Base-by-base conservation (phyloP, 2,113 vertebrate species). In the Talpa occidentalis region DNA sequence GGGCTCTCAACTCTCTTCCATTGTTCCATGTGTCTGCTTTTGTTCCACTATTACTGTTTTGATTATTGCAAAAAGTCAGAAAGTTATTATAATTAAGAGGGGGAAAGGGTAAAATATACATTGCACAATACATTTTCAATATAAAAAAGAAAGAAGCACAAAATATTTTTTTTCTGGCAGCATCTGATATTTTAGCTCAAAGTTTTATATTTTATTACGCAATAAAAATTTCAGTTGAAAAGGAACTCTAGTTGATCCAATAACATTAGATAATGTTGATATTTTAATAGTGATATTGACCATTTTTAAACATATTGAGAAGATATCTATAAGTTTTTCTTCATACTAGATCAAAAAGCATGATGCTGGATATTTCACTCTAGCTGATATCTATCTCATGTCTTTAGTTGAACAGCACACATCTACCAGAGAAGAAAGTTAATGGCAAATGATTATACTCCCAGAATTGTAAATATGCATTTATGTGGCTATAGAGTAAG, bases 401-500 rank as follows among this genome's bases (percentile, higher is more conserved):
- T 40, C 1, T 87, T 96, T 85, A 73, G n/a, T 56, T n/a, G 95
- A 91, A 73, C 3, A 92, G 0, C 6, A 73, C 93, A 88, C 11
- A 62, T 96, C 0, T 0, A 73, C 3, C 49, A 95, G 2, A 15
- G 94, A 16, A 93, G 40, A 81, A 96, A 2, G 0, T 28, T 76
- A 90, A 88, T 84, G 97, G 95, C 56, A 96, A 94, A 87, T 77
- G 47, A 11, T 95, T 94, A 89, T 52, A 64, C 28, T 91, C 14
- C 28, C 17, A 60, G 9, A 90, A 93, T 42, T 90, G n/a, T 85
- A 70, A 96, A 60, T 94, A 91, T 66, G 0, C 0, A 70, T 28
- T 35, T 88, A 24, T 89, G 88, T 42, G 76, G 37, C 79, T 56
- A 5, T 8, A 88, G 42, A 42, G 3, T 44, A 47, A 96, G 86